These are phyloP conservation scores for Spheniscus humboldti DNA, from an alignment of 2,797 vertebrate species.

Conservation along the genomic window DNA sequence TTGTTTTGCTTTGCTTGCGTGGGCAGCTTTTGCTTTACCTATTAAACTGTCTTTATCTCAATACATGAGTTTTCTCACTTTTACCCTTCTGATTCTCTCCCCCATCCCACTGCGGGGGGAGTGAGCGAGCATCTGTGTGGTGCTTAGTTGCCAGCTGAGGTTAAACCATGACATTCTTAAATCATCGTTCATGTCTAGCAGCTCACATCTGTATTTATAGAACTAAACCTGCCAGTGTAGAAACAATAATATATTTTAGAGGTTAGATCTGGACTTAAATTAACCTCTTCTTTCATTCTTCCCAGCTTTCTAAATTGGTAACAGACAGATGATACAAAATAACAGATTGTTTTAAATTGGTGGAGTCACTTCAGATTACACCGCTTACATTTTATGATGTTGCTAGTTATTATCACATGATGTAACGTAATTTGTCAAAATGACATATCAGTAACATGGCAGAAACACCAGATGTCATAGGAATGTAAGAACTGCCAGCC, in stretches of 20 bases:
- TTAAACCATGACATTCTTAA: not conserved
- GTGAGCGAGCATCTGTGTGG: too few relatives aligned
- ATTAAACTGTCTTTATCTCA: too few relatives aligned
- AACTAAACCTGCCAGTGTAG: not conserved
- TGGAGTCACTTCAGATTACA: conserved; percentile 20
- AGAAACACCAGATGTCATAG: conserved; percentile 47
- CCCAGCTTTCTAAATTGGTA: not conserved
- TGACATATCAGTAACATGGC: not conserved
- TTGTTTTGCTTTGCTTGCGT: too few relatives aligned
- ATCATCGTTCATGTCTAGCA: not conserved
- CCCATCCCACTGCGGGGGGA: too few relatives aligned
- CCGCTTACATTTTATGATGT: not conserved
- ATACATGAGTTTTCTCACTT: too few relatives aligned
- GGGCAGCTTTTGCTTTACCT: too few relatives aligned
- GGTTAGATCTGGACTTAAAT: not conserved
- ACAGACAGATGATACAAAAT: not conserved
- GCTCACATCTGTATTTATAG: not conserved
- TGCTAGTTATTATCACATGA: conserved; percentile 16
- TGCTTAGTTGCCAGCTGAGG: too few relatives aligned
- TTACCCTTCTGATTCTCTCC: too few relatives aligned
- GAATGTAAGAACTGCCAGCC: not conserved
- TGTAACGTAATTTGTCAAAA: conserved; percentile 36
- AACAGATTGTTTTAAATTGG: conserved; percentile 33
- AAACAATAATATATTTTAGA: not conserved
- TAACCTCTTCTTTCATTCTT: not conserved